Evolutionary conservation across 2,888 invertebrate species (phyloP).

Genomic region (Shargacucullia verbasci): DNA sequence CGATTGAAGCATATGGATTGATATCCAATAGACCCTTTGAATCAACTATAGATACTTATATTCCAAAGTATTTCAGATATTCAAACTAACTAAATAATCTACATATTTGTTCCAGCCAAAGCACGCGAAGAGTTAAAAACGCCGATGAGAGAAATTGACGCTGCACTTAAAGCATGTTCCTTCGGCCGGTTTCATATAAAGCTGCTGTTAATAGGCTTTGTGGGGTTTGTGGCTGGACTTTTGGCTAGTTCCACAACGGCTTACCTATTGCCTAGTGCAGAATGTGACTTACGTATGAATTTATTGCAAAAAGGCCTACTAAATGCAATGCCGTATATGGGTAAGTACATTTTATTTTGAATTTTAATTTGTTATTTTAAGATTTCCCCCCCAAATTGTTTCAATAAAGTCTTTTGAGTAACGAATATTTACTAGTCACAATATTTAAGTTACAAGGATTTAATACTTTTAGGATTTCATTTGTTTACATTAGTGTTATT

Average conservation of each 20-base stretch:
- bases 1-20: no score
- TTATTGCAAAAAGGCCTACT: constrained; percentile 75
- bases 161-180: constrained; percentile 71
- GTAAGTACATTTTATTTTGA: constrained; percentile 59
- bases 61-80: no score
- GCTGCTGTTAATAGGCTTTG: constrained; percentile 63
- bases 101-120: constrained; percentile 58
- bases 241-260: constrained; percentile 69
- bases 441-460: no score
- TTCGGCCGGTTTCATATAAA: constrained; percentile 75
- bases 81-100: no score
- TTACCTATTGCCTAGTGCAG: constrained; percentile 75
- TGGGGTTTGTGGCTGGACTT: constrained; percentile 65
- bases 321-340: constrained; percentile 76
- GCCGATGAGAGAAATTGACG: constrained; percentile 75
- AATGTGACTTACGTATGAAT: constrained; percentile 78
- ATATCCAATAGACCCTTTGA: no score
- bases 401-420: no score
- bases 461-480: no score
- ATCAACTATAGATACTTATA: no score
- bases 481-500: no score
- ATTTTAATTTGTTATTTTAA: no score
- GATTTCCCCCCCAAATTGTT: no score
- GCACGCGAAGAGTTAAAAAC: constrained; percentile 55
- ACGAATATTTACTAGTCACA: no score